Percentiles rank a stretch among this genome's conserved stretches.
phyloP scores from a whole-genome alignment of 1,140 invertebrate species.

The Drosophila sulfurigaster region DNA sequence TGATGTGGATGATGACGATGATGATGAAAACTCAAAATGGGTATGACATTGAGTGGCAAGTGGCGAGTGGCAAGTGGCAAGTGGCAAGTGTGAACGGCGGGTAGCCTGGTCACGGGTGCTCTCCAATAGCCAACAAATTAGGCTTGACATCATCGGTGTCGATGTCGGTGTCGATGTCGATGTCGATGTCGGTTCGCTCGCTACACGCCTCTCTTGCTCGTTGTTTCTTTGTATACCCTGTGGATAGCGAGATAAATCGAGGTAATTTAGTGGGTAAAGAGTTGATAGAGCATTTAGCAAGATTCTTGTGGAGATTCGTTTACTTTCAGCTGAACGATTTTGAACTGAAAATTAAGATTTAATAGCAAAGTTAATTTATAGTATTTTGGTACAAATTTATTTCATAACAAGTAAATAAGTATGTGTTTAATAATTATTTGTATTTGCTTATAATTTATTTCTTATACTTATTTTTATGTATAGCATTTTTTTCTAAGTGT shows the following conservation, averaged over 20 bases:
- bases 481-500: no score
- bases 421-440: no score
- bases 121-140: slow-evolving; percentile 44
- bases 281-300: background rate
- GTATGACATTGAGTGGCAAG: slow-evolving; percentile 38
- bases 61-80: background rate
- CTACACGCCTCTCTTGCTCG: slow-evolving; percentile 26
- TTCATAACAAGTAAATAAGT: no score
- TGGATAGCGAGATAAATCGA: background rate
- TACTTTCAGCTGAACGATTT: no score
- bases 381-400: no score
- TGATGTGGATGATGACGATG: background rate
- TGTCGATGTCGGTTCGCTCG: slow-evolving; percentile 29
- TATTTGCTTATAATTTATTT: no score
- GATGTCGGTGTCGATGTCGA: slow-evolving; percentile 29
- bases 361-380: no score
- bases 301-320: background rate
- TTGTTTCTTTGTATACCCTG: slow-evolving; percentile 35
- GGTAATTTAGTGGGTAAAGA: background rate
- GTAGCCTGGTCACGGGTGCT: slow-evolving; percentile 31
- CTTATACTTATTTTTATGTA: no score
- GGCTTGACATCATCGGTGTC: slow-evolving; percentile 56
- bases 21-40: slow-evolving; percentile 23
- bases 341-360: no score
- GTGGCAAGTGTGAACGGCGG: background rate